Evolutionary conservation across 1,140 invertebrate genomes (phyloP).

Genomic region (Trachymyrmex septentrionalis): DNA sequence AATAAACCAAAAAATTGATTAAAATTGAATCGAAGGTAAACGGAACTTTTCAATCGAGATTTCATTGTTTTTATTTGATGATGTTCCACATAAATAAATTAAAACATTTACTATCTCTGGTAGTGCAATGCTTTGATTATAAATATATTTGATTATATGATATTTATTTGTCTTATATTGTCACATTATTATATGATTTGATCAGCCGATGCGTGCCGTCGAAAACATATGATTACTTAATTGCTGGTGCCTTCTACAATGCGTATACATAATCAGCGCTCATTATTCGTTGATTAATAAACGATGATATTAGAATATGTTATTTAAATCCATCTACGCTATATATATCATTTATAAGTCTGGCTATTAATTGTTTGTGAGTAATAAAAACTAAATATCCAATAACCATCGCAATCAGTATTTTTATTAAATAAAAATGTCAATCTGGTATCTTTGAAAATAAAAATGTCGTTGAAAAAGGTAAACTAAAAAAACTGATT

Average conservation of each 20-base stretch:
- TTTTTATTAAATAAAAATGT: neutral
- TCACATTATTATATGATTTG: neutral
- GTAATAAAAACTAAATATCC: neutral
- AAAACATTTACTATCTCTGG: neutral
- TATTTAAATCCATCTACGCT: slow-evolving; percentile 16
- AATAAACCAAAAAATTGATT: neutral
- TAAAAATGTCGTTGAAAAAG: neutral
- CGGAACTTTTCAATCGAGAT: neutral
- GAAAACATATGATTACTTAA: slow-evolving; percentile 40
- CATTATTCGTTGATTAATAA: slow-evolving; percentile 45
- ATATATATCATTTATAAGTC: neutral
- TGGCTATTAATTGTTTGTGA: neutral
- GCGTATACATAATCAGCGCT: slow-evolving; percentile 17
- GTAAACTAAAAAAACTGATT: neutral
- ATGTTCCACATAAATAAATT: slow-evolving; percentile 3
- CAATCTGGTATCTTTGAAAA: too few relatives aligned
- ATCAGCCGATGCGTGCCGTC: neutral
- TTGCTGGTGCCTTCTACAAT: slow-evolving; percentile 8
- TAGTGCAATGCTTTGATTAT: neutral
- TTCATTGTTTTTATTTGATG: neutral
- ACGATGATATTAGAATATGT: slow-evolving; percentile 8
- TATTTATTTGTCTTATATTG: neutral
- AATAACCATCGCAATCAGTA: neutral
- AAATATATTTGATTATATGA: neutral
- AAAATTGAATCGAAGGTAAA: neutral